Evolutionary conservation across 2,797 vertebrate species (phyloP), one percentile per base, ranked within the genome.

Genomic region (Scyliorhinus canicula): DNA sequence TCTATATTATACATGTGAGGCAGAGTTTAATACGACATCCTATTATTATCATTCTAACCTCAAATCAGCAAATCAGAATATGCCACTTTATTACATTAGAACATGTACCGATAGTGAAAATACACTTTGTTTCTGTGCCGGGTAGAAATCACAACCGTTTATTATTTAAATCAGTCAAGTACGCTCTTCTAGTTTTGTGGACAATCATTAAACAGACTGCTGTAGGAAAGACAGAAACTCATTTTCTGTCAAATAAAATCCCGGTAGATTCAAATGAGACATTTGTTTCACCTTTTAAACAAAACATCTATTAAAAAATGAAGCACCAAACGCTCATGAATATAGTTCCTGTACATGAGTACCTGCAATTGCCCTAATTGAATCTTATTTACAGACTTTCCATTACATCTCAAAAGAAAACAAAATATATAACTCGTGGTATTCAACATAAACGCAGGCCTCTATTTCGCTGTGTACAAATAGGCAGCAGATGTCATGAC

Each of bases 381-480:
- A 94, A 71, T 94, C 93, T 94, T 67, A 71, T 97, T 97, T 97
- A 96, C 97, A 96, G 96, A 96, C 96, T 97, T 95, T 97, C 97
- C 96, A 97, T 96, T 97, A 96, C 96, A 96, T 96, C 96, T 95
- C 96, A 93, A 96, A n/a, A 95, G 96, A 95, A 96, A 69, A 94
- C 93, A 94, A 96, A 97, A 97, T 97, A 97, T 97, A 97, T 97
- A 96, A 97, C 96, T 96, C 95, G 96, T 63, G 63, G 95, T 94
- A 94, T 96, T 65, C 96, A 96, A 96, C 96, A 96, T 96, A 95
- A 96, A 96, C 96, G 95, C 96, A 95, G 96, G 97, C 97, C 97
- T 97, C 96, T 97, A 97, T 96, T 96, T 97, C 96, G 95, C 96
- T 96, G 52, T 95, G 95, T 96, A 96, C 96, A 96, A 97, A 97